Evolutionary conservation across 2,797 vertebrate genomes (phyloP), one percentile per base, ranked within the genome.

Genomic region (Buceros bicornis): DNA sequence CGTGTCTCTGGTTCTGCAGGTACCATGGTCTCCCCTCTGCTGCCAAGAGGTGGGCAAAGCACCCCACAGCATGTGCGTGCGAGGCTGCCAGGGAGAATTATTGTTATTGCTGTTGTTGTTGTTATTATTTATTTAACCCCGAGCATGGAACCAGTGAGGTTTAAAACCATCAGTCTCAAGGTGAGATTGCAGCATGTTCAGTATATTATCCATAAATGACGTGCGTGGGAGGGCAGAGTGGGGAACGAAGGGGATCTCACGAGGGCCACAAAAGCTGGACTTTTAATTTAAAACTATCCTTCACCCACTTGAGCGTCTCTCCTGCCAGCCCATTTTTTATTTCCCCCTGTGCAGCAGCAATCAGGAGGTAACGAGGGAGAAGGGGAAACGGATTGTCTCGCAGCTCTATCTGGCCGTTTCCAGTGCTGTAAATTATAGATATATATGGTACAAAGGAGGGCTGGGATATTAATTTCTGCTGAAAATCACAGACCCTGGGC

Each of bases 381-480:
- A 62, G 74, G 91, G 72, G 62, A 72, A 96, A 87, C 4, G 2
- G 72, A 91, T 94, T 47, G 61, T 64, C 86, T 79, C 16, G 19
- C 77, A 70, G 61, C 35, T 3, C 76, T 90, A 33, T 65, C 51
- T 61, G 94, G 51, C 67, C 6, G 0, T 26, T 83, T 90, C 65
- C 74, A 57, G 56, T 1, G 66, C 80, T 91, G 92, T 96, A 96
- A 95, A 96, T 96, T 93, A 95, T 43, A 95, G 94, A 90, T 89
- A 82, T 82, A 48, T 82, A 96, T 33, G 86, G 90, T 56, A 90
- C 65, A 57, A 83, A 79, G 47, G 74, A 89, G 84, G 20, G 53
- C 66, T 66, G 83, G 64, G 86, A 64, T 95, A 96, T 97, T 95
- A 96, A 96, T 95, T 96, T 90, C 95, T 91, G 94, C 40, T 90